A percentile compares a stretch with the other conserved stretches of the same genome.
phyloP scores from a whole-genome alignment of 2,113 vertebrate genomes.

The Ploceus nigricollis region DNA sequence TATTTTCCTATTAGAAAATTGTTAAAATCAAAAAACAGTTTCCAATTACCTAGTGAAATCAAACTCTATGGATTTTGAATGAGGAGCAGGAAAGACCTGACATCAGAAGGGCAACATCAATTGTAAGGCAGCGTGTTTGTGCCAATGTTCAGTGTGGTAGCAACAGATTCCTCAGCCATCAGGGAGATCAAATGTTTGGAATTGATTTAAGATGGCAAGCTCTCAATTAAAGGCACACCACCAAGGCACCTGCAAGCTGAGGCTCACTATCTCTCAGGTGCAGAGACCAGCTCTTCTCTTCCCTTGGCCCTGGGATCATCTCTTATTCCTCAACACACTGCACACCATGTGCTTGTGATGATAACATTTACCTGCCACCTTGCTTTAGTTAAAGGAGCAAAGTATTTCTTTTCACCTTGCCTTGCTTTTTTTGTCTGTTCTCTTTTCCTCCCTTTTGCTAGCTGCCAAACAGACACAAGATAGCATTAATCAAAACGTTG shows the following conservation, averaged over 20 bases:
- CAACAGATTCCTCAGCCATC: background rate
- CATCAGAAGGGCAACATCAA: constrained; percentile 21
- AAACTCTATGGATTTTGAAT: background rate
- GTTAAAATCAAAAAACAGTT: background rate
- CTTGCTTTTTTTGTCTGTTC: background rate
- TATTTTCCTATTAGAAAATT: background rate
- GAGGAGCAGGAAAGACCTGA: background rate
- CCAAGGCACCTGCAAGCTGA: background rate
- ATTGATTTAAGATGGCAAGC: background rate
- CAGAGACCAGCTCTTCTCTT: background rate
- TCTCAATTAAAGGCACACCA: background rate
- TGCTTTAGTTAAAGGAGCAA: background rate
- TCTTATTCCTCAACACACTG: background rate
- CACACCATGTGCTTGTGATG: background rate
- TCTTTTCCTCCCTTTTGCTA: background rate
- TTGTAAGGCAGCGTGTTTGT: background rate
- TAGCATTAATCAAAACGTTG: background rate
- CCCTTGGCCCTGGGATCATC: background rate
- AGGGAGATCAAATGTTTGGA: constrained; percentile 14
- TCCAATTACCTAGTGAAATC: background rate
- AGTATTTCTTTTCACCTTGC: background rate
- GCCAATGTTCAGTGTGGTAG: background rate
- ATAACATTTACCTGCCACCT: background rate
- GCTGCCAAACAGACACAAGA: background rate
- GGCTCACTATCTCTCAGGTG: background rate